A percentile compares a stretch with the other conserved stretches of the same genome.
Evolutionary conservation across 2,888 invertebrate species (phyloP).

Genomic region (Salticus scenicus): DNA sequence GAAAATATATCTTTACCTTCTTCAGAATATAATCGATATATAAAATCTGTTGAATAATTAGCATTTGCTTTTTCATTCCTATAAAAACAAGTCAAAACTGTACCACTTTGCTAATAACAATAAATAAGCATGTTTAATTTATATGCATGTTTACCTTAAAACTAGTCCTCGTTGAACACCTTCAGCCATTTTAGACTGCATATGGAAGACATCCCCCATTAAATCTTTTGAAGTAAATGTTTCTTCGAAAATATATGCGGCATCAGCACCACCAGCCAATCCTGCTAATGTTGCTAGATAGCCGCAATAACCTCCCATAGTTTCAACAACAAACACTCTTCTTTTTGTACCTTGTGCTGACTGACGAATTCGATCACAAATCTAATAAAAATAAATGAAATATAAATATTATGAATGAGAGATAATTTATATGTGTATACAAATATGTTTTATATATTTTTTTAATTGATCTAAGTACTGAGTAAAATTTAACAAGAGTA

Average conservation of each 20-base stretch:
- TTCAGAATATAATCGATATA: constrained; percentile 78
- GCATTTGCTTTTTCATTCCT: constrained; percentile 96
- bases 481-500: too few relatives aligned
- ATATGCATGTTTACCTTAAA: constrained; percentile 75
- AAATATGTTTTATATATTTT: too few relatives aligned
- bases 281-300: constrained; percentile 85
- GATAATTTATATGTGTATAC: too few relatives aligned
- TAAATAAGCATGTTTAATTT: not conserved
- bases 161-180: constrained; percentile 76
- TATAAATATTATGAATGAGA: too few relatives aligned
- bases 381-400: constrained; percentile 77
- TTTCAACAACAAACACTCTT: constrained; percentile 77
- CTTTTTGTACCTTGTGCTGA: constrained; percentile 87
- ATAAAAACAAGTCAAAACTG: constrained; percentile 26
- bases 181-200: constrained; percentile 76
- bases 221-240: constrained; percentile 75
- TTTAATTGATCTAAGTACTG: too few relatives aligned
- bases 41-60: constrained; percentile 97
- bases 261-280: constrained; percentile 86
- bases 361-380: constrained; percentile 96
- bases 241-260: constrained; percentile 79
- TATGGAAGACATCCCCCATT: constrained; percentile 74
- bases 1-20: constrained; percentile 78
- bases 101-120: too few relatives aligned
- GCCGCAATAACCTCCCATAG: constrained; percentile 79